A percentile compares a stretch with the other conserved stretches of the same genome.
phyloP scores from a whole-genome alignment of 2,113 vertebrate genomes.

The Xiphophorus hellerii region DNA sequence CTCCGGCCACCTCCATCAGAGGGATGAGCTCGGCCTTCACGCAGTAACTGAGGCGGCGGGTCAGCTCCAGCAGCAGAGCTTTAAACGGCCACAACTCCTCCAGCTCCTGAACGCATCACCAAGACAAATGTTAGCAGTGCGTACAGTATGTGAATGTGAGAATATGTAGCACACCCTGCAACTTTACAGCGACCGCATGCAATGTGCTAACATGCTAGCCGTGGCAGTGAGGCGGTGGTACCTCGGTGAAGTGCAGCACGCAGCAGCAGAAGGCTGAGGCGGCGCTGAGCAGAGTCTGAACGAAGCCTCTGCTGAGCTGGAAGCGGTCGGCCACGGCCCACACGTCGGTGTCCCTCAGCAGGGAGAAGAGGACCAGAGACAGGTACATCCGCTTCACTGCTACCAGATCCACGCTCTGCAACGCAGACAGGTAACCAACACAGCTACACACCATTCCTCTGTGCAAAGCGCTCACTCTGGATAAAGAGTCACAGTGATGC shows the following conservation, averaged over 20 bases:
- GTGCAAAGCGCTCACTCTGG: no score
- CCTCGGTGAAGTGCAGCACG: slow-evolving; percentile 94
- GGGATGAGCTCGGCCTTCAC: slow-evolving; percentile 91
- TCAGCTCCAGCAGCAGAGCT: slow-evolving; percentile 88
- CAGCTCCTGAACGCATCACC: slow-evolving; percentile 82
- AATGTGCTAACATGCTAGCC: no score
- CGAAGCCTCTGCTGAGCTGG: slow-evolving; percentile 87
- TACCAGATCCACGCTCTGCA: slow-evolving; percentile 80
- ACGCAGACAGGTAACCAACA: not conserved
- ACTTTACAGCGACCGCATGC: no score
- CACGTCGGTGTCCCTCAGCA: slow-evolving; percentile 89
- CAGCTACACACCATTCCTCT: no score
- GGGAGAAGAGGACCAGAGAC: slow-evolving; percentile 85
- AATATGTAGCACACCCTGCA: no score
- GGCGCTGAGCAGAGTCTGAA: slow-evolving; percentile 88
- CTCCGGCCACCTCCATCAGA: slow-evolving; percentile 95
- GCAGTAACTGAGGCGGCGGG: slow-evolving; percentile 89
- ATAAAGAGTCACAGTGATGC: no score
- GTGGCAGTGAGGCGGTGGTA: slow-evolving; percentile 50
- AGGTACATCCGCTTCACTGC: slow-evolving; percentile 87
- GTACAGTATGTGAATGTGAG: no score
- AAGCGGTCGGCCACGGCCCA: slow-evolving; percentile 91
- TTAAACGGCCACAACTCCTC: slow-evolving; percentile 95
- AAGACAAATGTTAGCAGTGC: no score
- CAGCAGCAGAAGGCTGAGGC: slow-evolving; percentile 90